These are phyloP conservation scores for Dallia pectoralis DNA, from an alignment of 2,797 vertebrate species.

Conservation along the genomic window DNA sequence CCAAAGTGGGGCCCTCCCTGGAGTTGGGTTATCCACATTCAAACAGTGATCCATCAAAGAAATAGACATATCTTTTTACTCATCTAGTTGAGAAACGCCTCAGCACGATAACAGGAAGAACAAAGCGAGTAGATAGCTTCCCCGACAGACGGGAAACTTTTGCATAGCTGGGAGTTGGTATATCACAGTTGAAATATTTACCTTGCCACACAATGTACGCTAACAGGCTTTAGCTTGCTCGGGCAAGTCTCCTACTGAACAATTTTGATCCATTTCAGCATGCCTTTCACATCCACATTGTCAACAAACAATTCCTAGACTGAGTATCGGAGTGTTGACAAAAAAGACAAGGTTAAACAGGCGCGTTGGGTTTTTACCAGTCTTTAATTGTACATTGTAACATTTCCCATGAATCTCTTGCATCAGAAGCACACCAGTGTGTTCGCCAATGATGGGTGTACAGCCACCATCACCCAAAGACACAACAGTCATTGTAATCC, in stretches of 20 bases:
- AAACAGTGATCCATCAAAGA: conserved; percentile 23
- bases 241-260: background rate
- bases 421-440: conserved; percentile 57
- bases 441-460: conserved; percentile 58
- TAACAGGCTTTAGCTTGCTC: background rate
- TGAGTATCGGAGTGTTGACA: background rate
- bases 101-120: conserved; percentile 29
- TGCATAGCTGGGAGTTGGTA: background rate
- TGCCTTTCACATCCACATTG: background rate
- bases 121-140: conserved; percentile 30
- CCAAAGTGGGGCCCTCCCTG: conserved; percentile 23
- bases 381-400: conserved; percentile 77
- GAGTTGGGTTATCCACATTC: conserved; percentile 36
- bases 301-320: background rate
- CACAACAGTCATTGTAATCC: conserved; percentile 55
- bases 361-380: conserved; percentile 43
- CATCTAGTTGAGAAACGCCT: conserved; percentile 34
- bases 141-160: background rate
- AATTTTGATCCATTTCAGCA: background rate
- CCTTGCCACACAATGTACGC: background rate
- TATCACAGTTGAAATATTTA: background rate
- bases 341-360: conserved; percentile 24
- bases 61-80: conserved; percentile 25
- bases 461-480: conserved; percentile 62
- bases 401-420: conserved; percentile 68